Percentiles rank a stretch among this genome's conserved stretches.
Conservation (phyloP, 2,888 invertebrate genomes). For the Aspidiotus rigidus region DNA sequence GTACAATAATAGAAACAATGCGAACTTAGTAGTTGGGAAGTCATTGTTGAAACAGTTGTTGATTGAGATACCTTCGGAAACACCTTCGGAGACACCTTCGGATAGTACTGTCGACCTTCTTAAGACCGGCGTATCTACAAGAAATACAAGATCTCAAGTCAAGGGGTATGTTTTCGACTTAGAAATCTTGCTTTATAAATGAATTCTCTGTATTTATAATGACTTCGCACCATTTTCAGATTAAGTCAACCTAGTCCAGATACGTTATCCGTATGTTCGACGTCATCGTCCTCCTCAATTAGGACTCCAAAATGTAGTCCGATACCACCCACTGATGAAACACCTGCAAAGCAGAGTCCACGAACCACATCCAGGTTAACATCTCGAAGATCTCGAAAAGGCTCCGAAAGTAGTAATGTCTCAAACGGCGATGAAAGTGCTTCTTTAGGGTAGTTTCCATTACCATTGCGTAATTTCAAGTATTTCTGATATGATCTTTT, state of each 20-base stretch:
- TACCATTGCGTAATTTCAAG: not conserved
- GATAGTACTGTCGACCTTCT: conserved; percentile 49
- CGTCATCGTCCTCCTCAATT: conserved; percentile 22
- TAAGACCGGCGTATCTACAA: conserved; percentile 41
- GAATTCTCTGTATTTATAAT: not conserved
- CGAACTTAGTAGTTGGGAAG: conserved; percentile 34
- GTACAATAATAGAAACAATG: conserved; percentile 12
- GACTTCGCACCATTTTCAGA: conserved; percentile 20
- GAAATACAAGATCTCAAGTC: conserved; percentile 41
- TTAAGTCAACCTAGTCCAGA: conserved; percentile 37
- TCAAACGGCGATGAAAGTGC: conserved; percentile 35
- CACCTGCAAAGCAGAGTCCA: conserved; percentile 23
- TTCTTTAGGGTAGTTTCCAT: conserved; percentile 21
- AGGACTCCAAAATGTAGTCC: conserved; percentile 34
- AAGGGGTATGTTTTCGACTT: conserved; percentile 35
- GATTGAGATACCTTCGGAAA: conserved; percentile 56
- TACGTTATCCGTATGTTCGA: conserved; percentile 30
- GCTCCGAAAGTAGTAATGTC: conserved; percentile 38
- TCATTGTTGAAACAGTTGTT: conserved; percentile 60
- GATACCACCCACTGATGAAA: conserved; percentile 17
- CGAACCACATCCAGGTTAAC: conserved; percentile 27
- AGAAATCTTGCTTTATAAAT: not conserved
- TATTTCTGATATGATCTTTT: not conserved
- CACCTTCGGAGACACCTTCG: conserved; percentile 46
- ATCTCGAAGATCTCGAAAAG: conserved; percentile 37